These are phyloP conservation scores for Silvanus unidentatus DNA, from an alignment of 2,888 invertebrate species.

Conservation along the genomic window DNA sequence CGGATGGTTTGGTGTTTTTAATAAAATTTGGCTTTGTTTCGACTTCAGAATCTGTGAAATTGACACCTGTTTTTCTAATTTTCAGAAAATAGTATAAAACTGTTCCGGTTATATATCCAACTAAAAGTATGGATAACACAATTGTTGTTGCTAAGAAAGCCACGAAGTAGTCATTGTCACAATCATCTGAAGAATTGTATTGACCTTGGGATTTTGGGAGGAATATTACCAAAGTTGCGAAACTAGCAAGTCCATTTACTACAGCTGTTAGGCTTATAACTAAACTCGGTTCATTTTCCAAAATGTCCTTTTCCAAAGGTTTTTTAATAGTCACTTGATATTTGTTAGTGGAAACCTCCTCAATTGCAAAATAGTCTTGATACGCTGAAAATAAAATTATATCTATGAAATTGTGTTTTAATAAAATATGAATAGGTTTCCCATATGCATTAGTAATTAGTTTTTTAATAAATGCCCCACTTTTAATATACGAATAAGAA, in stretches of 20 bases:
- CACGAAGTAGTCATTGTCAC: too few species aligned
- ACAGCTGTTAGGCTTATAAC: conserved; percentile 9
- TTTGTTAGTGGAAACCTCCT: conserved; percentile 1
- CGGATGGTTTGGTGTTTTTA: too few species aligned
- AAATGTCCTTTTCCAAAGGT: conserved; percentile 7
- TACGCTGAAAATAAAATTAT: conserved; percentile 12
- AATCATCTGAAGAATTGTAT: too few species aligned
- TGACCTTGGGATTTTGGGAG: conserved; percentile 6
- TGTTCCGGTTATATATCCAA: conserved; percentile 29
- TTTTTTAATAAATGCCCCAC: too few species aligned
- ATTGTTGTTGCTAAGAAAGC: too few species aligned
- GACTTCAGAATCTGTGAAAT: too few species aligned
- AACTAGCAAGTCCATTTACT: conserved; percentile 2
- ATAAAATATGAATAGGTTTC: too few species aligned
- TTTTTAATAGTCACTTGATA: conserved; percentile 13
- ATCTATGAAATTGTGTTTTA: too few species aligned
- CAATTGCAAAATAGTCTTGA: conserved; percentile 10
- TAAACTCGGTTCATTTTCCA: conserved; percentile 8
- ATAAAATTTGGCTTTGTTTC: too few species aligned
- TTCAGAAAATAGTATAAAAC: conserved; percentile 33
- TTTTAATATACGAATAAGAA: too few species aligned
- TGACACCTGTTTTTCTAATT: conserved; percentile 10
- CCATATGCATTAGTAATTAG: too few species aligned
- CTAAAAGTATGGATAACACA: conserved; percentile 33
- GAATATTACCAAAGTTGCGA: conserved; percentile 6